A percentile compares a stretch with the other conserved stretches of the same genome.
Evolutionary conservation across 2,113 vertebrate genomes (phyloP).

Genomic region (Trochalopteron elliotii): DNA sequence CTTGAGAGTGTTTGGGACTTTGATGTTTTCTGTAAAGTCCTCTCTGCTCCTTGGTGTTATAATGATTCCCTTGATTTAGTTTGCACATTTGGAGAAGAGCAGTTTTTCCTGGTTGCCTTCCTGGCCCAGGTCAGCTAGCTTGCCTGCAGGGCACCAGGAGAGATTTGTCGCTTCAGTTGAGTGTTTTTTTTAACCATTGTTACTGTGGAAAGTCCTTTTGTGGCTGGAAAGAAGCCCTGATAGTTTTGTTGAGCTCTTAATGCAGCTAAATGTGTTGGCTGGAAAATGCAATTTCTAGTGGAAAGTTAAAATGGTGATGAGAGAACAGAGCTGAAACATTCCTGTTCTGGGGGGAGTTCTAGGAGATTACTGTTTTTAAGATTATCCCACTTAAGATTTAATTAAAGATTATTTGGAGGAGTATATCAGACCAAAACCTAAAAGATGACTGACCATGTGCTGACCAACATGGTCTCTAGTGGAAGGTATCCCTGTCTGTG

Average conservation of each 20-base stretch:
- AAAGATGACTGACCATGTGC: background rate
- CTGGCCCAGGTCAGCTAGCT: background rate
- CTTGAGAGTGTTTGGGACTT: background rate
- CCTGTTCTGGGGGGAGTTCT: background rate
- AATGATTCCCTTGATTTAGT: background rate
- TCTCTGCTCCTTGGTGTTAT: background rate
- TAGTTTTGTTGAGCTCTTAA: background rate
- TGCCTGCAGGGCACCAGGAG: background rate
- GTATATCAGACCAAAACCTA: background rate
- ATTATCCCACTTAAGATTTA: background rate
- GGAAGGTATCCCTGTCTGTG: background rate
- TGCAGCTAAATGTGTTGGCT: background rate
- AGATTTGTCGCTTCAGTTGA: background rate
- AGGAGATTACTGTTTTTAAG: background rate
- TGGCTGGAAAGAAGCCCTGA: background rate
- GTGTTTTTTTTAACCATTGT: background rate
- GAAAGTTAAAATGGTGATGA: background rate
- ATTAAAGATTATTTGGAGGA: background rate
- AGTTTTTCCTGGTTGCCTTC: background rate
- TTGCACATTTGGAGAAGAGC: background rate
- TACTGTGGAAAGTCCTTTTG: background rate
- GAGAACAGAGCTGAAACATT: background rate
- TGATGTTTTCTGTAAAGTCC: background rate
- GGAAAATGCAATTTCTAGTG: background rate
- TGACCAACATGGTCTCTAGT: background rate